Percentiles rank a stretch among this genome's conserved stretches.
Conservation (phyloP, 2,797 vertebrate genomes). For the Gastrophryne carolinensis region DNA sequence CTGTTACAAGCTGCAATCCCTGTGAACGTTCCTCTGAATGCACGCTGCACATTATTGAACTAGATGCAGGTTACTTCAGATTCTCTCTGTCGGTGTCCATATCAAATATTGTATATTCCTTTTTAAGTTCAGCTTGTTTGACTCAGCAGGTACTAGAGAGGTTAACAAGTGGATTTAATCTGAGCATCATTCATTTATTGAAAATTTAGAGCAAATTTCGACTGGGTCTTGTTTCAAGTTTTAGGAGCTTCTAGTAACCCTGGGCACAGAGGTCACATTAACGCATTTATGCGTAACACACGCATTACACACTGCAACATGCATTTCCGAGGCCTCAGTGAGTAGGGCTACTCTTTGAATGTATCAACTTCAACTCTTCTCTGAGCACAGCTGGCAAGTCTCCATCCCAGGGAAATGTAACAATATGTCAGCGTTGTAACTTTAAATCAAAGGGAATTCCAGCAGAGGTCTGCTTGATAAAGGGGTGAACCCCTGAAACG, state of each 20-base stretch:
- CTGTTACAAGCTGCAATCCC: background rate
- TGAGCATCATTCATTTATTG: constrained; percentile 25
- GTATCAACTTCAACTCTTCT: no score
- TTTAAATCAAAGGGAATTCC: no score
- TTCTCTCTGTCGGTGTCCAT: constrained; percentile 39
- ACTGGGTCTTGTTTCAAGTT: background rate
- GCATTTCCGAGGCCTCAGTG: no score
- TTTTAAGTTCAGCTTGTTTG: constrained; percentile 33
- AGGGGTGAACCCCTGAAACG: no score
- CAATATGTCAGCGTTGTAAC: no score
- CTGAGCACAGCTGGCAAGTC: no score
- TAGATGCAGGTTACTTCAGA: constrained; percentile 30
- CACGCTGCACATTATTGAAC: constrained; percentile 10
- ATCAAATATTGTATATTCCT: constrained; percentile 31
- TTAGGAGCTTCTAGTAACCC: background rate
- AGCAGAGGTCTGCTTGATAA: no score
- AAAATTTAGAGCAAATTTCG: constrained; percentile 16
- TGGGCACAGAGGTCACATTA: no score
- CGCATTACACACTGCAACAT: no score
- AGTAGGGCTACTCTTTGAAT: no score
- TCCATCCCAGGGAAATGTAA: no score
- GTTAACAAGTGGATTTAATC: constrained; percentile 41
- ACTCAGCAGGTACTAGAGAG: constrained; percentile 22
- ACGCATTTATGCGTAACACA: no score
- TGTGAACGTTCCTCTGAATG: constrained; percentile 21